Evolutionary conservation across 1,140 invertebrate genomes (phyloP), one percentile per base, ranked within the genome.

Genomic region (Catajapyx aquilonaris): DNA sequence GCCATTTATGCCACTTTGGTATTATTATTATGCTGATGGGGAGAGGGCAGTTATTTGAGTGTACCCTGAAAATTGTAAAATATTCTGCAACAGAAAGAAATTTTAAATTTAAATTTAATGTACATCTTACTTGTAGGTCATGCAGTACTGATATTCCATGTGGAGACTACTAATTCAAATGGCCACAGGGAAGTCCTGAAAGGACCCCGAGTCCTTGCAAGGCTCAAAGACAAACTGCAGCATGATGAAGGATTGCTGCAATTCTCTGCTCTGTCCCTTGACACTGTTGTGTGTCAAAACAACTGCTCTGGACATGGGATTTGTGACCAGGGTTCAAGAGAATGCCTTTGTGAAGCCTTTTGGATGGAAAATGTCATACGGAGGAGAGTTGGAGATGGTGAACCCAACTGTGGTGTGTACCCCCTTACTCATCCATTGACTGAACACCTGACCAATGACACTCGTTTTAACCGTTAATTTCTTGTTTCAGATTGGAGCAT

Each of bases 321-420:
- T 15, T 94, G 88, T 56, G 74, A 90, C 56, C 73, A 80, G 51
- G 67, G 72, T 43, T 77, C 78, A 7, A 68, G 85, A 49, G 65
- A 71, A 35, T 95, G 88, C 50, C 62, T 81, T 34, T 95, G 88
- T 60, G 83, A 91, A 59, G 78, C 84, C 20, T 94, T 93, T 62
- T 95, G 87, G 87, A 93, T 93, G 83, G 75, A 86, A 50, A 72
- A 77, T 55, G 55, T 73, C 34, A 60, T 79, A 51, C 58, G 68
- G 43, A 62, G 64, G 41, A 59, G 69, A 54, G 63, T 71, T 53
- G 61, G 65, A 40, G 64, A 68, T 48, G 65, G 65, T 21, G 70
- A 79, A 46, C 69, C 70, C 3, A 79, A 84, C 56, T 84, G 79
- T 56, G 78, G 76, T 76, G 58, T n/a, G n/a, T n/a, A n/a, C n/a